phyloP scores from a whole-genome alignment of 1,140 invertebrate genomes.

The Calephelis nemesis region DNA sequence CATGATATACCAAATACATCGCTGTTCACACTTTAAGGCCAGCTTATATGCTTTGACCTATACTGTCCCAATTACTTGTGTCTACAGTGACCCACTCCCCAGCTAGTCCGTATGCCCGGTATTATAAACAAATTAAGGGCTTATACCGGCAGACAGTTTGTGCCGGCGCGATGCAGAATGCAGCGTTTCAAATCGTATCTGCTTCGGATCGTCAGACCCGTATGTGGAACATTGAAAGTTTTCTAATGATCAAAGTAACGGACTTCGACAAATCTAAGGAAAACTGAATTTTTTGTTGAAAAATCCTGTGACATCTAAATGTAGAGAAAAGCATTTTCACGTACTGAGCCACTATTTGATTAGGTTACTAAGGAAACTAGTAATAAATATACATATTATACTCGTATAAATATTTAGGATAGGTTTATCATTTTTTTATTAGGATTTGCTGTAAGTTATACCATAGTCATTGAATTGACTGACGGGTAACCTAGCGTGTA shows the following conservation, averaged over 20 bases:
- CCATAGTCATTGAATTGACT: too few species aligned
- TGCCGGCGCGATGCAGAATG: slow-evolving; percentile 1
- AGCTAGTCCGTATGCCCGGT: not conserved
- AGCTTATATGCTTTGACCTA: slow-evolving; percentile 7
- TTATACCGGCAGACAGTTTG: not conserved
- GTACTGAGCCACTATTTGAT: too few species aligned
- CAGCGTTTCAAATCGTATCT: slow-evolving; percentile 8
- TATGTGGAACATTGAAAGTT: slow-evolving; percentile 12
- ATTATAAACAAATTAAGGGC: slow-evolving; percentile 15
- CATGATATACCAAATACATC: not conserved
- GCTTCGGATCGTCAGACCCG: slow-evolving; percentile 1
- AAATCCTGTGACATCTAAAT: too few species aligned
- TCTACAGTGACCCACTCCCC: not conserved
- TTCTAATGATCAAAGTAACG: not conserved
- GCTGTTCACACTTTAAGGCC: not conserved
- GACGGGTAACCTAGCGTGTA: too few species aligned
- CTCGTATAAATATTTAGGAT: too few species aligned
- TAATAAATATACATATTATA: too few species aligned
- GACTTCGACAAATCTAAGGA: not conserved
- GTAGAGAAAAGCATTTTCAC: too few species aligned
- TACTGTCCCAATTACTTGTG: slow-evolving; percentile 6
- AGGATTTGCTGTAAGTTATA: too few species aligned
- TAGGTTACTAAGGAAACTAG: too few species aligned
- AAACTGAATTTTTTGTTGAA: too few species aligned
- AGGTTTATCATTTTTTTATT: too few species aligned